Evolutionary conservation across 2,797 vertebrate genomes (phyloP), one percentile per base, ranked within the genome.

Genomic region (Smutsia gigantea): DNA sequence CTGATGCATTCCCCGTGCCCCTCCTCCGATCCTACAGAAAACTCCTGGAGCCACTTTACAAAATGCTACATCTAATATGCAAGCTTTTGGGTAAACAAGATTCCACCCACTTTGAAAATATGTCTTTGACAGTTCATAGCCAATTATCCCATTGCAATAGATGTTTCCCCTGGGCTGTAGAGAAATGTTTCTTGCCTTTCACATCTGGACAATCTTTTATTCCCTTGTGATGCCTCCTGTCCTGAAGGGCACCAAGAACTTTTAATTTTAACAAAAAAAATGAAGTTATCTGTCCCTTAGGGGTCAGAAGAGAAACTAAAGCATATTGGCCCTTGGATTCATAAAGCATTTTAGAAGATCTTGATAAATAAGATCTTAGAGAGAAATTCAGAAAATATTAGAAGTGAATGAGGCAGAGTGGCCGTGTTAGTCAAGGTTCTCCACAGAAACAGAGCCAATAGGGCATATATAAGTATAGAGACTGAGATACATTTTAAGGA

Each of bases 401-500:
- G 34, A 69, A 12, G 39, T 59, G 29, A 87, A 75, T 46, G 29
- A 6, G 13, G 37, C 12, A 55, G 17, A 95, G 18, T 63, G 27
- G 31, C 7, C 42, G 0, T 51, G 14, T 55, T 29, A 93, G 49
- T 77, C 11, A 77, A 42, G 53, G 19, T 34, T 91, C 31, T 68
- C 13, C 42, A 57, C 10, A 75, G 95, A 81, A 93, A 91, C 12
- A 88, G 55, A 93, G 46, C 5, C 6, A 27, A 55, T 17, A 90
- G 6, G 77, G 49, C 2, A 9, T 49, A 53, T 8, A 39, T 11
- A 27, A 25, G 19, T 37, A 63, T 11, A 49, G 5, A 92, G 6
- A 87, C 12, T 95, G 49, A 66, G 46, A 61, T 64, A 81, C 19
- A 37, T 64, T 90, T 94, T 31, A 79, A 96, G 29, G 55, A 66